Evolutionary conservation across 2,888 invertebrate genomes (phyloP), one percentile per base, ranked within the genome.

Genomic region (Synergus gifuensis): DNA sequence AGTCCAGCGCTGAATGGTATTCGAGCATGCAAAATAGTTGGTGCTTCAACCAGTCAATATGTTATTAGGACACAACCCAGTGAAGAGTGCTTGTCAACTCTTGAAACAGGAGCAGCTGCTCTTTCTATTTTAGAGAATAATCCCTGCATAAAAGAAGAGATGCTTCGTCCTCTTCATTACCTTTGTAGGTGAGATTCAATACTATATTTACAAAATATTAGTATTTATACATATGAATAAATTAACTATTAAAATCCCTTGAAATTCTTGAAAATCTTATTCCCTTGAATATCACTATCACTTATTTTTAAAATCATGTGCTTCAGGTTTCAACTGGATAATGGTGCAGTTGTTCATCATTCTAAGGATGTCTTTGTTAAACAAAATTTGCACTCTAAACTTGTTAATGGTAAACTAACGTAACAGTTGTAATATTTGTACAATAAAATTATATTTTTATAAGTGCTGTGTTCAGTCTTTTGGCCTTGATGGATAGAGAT

Each of bases 31-130:
- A 97, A 98, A 92, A 93, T 98, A 76, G 93, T 96, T 64, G 94
- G 95, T 14, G 94, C 94, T 77, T 94, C 94, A 82, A 94, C 94
- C 62, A 98, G 98, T 91, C 96, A 96, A 91, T 98, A 98, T 91
- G 96, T 98, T 78, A 98, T 98, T 87, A 94, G 98, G 84, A 98
- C 98, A 5, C 98, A 98, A 90, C 98, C 98, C 2, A 97, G 97
- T 5, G 97, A 98, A 91, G 96, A 96, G 42, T 98, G 98, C 88
- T 93, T 98, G 18, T 98, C 98, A 79, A 98, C 98, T 0, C 93
- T 98, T 60, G 98, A 98, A 93, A 96, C 97, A 64, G 98, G 96
- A 11, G 97, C 97, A 0, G 93, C 96, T 89, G 96, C 97, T 7
- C 93, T 98, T 78, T 94, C 96, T 0, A 94, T 96, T 82, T 91